A percentile compares a stretch with the other conserved stretches of the same genome.
phyloP scores from a whole-genome alignment of 37 sponge, comb jelly and placozoan genomes.

The Lycopodina hypogea region DNA sequence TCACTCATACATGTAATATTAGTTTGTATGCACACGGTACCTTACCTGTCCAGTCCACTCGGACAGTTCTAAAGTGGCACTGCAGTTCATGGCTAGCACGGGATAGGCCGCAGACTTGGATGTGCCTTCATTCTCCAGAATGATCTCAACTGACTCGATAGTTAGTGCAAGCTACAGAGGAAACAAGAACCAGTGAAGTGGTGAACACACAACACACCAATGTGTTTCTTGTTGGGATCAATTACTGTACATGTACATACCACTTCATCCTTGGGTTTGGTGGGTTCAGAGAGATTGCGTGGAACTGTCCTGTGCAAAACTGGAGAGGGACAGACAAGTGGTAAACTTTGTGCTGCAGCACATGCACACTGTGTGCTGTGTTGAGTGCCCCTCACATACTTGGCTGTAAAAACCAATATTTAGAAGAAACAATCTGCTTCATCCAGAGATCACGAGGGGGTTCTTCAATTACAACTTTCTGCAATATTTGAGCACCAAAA shows the following conservation, averaged over 20 bases:
- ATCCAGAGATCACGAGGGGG: slow-evolving; percentile 66
- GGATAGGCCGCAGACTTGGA: slow-evolving; percentile 28
- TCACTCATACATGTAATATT: too few relatives aligned
- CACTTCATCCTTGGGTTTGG: too few relatives aligned
- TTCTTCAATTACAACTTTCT: slow-evolving; percentile 23
- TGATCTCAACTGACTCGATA: slow-evolving; percentile 49
- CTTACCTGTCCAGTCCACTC: slow-evolving; percentile 64
- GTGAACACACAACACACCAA: too few relatives aligned
- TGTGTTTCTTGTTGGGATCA: too few relatives aligned
- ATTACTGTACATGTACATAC: too few relatives aligned
- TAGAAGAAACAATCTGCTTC: slow-evolving; percentile 20
- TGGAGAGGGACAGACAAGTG: not conserved
- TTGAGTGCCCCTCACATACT: too few relatives aligned
- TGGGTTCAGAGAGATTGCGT: too few relatives aligned
- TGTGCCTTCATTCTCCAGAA: slow-evolving; percentile 53
- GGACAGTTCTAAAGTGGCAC: slow-evolving; percentile 11
- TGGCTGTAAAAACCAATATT: slow-evolving; percentile 57
- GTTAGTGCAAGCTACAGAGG: slow-evolving; percentile 31
- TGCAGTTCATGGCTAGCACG: slow-evolving; percentile 43
- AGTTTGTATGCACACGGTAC: not conserved
- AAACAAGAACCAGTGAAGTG: too few relatives aligned
- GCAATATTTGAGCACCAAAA: not conserved
- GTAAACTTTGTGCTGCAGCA: not conserved
- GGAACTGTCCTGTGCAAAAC: too few relatives aligned
- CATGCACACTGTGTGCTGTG: not conserved